Conservation (phyloP, 2,888 invertebrate species). For the Pseudococcus viburni region DNA sequence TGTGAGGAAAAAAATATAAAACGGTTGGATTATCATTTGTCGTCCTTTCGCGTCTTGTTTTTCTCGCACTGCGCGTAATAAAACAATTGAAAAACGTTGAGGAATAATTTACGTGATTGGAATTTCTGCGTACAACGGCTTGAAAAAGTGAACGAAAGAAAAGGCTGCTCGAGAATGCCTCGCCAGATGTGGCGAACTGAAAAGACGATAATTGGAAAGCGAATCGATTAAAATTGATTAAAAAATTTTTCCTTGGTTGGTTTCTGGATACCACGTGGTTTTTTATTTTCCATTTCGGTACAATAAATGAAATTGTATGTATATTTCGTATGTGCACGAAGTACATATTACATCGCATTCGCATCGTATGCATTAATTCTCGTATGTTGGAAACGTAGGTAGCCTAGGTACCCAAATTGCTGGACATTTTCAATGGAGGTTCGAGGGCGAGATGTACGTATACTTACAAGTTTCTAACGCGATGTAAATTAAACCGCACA, state of each 20-base stretch:
- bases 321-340: too few species aligned
- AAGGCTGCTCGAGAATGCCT: not conserved
- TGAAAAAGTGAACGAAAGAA: not conserved
- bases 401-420: too few species aligned
- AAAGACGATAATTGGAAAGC: conserved; percentile 26
- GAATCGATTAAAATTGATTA: conserved; percentile 46
- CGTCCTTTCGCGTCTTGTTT: not conserved
- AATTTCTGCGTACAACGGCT: not conserved
- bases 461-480: not conserved
- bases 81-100: conserved; percentile 29
- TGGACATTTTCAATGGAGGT: too few species aligned
- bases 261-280: not conserved
- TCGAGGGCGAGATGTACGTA: too few species aligned
- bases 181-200: conserved; percentile 4
- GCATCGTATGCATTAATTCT: too few species aligned
- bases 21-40: not conserved
- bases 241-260: not conserved
- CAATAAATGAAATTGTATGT: too few species aligned
- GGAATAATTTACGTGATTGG: conserved; percentile 37
- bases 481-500: conserved; percentile 25
- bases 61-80: not conserved
- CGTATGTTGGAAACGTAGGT: too few species aligned
- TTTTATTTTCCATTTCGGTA: not conserved
- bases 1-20: not conserved
- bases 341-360: too few species aligned